Percentiles rank a stretch among this genome's conserved stretches.
phyloP scores from a whole-genome alignment of 2,113 vertebrate species.

The Nothoprocta perdicaria region DNA sequence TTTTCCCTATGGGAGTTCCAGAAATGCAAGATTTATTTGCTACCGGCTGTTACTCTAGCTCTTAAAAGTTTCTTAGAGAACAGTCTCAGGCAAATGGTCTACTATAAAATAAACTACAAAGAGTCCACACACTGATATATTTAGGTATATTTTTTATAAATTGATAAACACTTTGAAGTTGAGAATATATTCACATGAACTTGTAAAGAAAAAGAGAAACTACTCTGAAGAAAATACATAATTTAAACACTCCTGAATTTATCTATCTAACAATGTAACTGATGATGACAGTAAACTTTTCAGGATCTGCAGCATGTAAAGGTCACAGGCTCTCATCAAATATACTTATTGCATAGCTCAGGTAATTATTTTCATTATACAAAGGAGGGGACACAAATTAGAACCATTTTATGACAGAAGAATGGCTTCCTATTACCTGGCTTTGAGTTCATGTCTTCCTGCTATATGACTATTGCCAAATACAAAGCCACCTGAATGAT shows the following conservation, averaged over 20 bases:
- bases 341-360: not conserved
- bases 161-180: not conserved
- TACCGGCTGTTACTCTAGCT: not conserved
- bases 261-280: not conserved
- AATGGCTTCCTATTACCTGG: not conserved
- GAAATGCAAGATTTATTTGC: not conserved
- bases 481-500: not conserved
- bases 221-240: not conserved
- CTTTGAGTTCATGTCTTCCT: not conserved
- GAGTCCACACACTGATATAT: not conserved
- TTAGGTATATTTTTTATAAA: accelerated
- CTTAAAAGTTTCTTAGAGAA: not conserved
- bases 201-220: not conserved
- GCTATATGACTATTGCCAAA: not conserved
- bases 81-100: not conserved
- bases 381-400: not conserved
- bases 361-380: not conserved
- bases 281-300: not conserved
- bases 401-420: not conserved
- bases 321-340: not conserved
- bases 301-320: not conserved
- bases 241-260: not conserved
- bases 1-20: not conserved
- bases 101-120: not conserved
- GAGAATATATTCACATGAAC: not conserved